Base-by-base conservation (phyloP, 2,113 vertebrate genomes). In the Anas platyrhynchos region DNA sequence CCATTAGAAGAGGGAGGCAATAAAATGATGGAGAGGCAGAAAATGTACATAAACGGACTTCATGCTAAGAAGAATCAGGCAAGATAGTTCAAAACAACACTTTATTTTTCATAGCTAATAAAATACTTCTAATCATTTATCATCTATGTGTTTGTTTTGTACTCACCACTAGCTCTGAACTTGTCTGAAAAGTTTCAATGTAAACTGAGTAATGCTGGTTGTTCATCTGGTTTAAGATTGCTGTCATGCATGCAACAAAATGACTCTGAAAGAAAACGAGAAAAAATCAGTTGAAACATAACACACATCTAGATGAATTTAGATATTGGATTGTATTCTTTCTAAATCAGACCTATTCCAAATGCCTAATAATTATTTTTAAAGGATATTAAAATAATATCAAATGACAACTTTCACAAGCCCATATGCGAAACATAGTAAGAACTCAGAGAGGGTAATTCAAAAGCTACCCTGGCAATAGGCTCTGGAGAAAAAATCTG, bases 231-330 rank as follows among this genome's bases (percentile, higher is more conserved):
- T 98, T 98, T 83, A 99, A 98, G 93, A 99, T 99, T 0, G 99
- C 99, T 43, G 99, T 99, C 99, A 99, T 99, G 87, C 99, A 99
- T 1, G 99, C 99, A 83, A 99, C 99, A 93, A 99, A 99, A 88
- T 98, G 98, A 96, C 99, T 99, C 99, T 99, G 91, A 31, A 97
- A 98, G 68, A 91, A 94, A 98, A 38, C 23, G 62, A 93, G 84
- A 82, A 41, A 88, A 86, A n/a, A 86, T 65, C 38, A 88, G 74
- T 15, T 59, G 17, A 59, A 83, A 55, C 41, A 46, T 72, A 56
- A 66, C 16, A 9, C 29, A 85, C 20, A 54, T 23, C 16, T 7
- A 61, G 25, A 11, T 43, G 36, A 41, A 9, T 81, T 20, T 6
- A 38, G 8, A 36, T 18, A 48, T 0, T n/a, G 25, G 16, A 62